These are phyloP conservation scores for Spisula subtruncata DNA, from an alignment of 2,888 invertebrate genomes.

Conservation along the genomic window DNA sequence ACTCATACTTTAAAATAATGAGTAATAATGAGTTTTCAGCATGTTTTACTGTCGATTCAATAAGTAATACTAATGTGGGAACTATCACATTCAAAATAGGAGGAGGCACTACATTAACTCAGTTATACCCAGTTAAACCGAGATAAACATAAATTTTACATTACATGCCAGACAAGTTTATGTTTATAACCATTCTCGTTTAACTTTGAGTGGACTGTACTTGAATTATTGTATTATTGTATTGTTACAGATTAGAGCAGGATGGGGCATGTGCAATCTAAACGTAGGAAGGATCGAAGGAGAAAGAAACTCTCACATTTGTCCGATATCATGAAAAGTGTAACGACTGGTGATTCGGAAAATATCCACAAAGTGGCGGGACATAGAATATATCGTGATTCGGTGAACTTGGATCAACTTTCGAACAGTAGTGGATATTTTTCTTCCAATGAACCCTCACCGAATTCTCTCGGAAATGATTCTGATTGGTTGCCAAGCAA, in stretches of 20 bases:
- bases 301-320: constrained; percentile 65
- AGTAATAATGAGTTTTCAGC: background rate
- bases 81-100: too few relatives aligned
- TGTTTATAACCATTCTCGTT: too few relatives aligned
- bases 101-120: too few relatives aligned
- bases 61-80: too few relatives aligned
- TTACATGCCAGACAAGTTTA: too few relatives aligned
- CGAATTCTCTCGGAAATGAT: constrained; percentile 58
- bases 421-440: constrained; percentile 73
- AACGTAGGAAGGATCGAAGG: constrained; percentile 69
- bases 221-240: too few relatives aligned
- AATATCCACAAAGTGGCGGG: constrained; percentile 69
- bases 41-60: too few relatives aligned
- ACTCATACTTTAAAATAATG: too few relatives aligned
- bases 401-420: constrained; percentile 72
- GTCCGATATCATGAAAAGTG: constrained; percentile 69
- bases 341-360: constrained; percentile 50
- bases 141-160: too few relatives aligned
- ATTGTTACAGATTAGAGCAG: constrained; percentile 39
- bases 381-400: constrained; percentile 71
- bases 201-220: too few relatives aligned
- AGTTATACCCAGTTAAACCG: too few relatives aligned
- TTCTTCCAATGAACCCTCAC: constrained; percentile 70
- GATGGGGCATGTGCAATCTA: constrained; percentile 79
- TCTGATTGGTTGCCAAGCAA: constrained; percentile 54